Conservation (phyloP, 2,888 invertebrate species). For the Amphipyra berbera region DNA sequence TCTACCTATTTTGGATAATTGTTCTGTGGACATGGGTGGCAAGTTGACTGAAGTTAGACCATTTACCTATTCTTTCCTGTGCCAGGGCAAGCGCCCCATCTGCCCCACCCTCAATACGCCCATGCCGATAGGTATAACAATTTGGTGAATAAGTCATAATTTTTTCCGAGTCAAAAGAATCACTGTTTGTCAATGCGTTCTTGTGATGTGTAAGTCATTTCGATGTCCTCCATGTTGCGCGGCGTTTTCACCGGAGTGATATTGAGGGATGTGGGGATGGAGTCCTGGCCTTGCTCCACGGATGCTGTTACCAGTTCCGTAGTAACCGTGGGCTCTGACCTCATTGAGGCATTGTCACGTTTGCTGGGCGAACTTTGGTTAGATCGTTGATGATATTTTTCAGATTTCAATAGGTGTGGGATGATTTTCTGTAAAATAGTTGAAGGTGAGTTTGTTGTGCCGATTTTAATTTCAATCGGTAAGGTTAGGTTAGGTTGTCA, state of each 20-base stretch:
- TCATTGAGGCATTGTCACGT: slow-evolving; percentile 73
- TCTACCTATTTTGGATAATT: no score
- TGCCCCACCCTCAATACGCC: no score
- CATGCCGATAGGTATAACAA: no score
- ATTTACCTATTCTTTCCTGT: no score
- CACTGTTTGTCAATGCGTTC: slow-evolving; percentile 46
- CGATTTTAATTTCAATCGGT: no score
- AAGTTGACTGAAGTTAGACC: no score
- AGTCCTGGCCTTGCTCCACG: slow-evolving; percentile 75
- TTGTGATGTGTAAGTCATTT: slow-evolving; percentile 71
- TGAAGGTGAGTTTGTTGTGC: not conserved
- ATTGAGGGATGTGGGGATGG: slow-evolving; percentile 73
- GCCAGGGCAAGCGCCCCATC: no score
- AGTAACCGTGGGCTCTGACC: slow-evolving; percentile 80
- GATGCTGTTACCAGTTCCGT: slow-evolving; percentile 82
- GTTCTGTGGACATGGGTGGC: no score
- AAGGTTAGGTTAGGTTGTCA: no score
- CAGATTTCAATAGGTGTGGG: slow-evolving; percentile 74
- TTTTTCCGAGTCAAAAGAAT: not conserved
- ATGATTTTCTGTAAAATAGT: slow-evolving; percentile 76
- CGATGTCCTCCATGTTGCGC: slow-evolving; percentile 66
- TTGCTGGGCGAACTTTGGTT: slow-evolving; percentile 72
- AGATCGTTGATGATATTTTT: slow-evolving; percentile 65
- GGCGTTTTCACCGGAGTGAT: slow-evolving; percentile 69
- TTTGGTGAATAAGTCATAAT: not conserved